Evolutionary conservation across 2,888 invertebrate species (phyloP).

Genomic region (Plagiodera versicolora): DNA sequence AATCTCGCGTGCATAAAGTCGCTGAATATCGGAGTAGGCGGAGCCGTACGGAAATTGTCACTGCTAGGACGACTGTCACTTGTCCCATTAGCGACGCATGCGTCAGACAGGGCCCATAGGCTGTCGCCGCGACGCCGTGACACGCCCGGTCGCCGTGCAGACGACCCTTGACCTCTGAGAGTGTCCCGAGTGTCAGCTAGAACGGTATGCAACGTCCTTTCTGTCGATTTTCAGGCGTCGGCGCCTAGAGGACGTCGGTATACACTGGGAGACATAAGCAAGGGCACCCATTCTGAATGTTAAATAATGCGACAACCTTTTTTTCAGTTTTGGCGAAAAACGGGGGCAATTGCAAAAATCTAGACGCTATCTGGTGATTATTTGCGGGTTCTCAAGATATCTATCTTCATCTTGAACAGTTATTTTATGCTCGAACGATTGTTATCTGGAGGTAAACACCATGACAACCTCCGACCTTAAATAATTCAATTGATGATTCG

Average conservation of each 20-base stretch:
- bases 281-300: too few species aligned
- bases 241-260: slow-evolving; percentile 19
- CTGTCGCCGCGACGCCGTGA: slow-evolving; percentile 55
- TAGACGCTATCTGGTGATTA: too few species aligned
- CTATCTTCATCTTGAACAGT: too few species aligned
- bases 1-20: not conserved
- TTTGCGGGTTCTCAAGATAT: too few species aligned
- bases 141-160: slow-evolving; percentile 55
- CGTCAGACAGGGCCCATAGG: slow-evolving; percentile 53
- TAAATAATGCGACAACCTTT: too few species aligned
- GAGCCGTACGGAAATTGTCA: slow-evolving; percentile 52
- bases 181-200: slow-evolving; percentile 48
- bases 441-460: too few species aligned
- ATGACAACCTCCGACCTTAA: not conserved
- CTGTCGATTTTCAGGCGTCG: slow-evolving; percentile 27
- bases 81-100: slow-evolving; percentile 52
- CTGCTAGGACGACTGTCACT: slow-evolving; percentile 54
- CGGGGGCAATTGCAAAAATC: too few species aligned
- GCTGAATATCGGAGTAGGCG: slow-evolving; percentile 39
- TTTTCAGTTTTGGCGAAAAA: too few species aligned
- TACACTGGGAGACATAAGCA: too few species aligned
- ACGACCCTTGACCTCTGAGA: slow-evolving; percentile 55
- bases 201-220: slow-evolving; percentile 17
- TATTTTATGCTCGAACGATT: too few species aligned
- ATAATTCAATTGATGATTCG: not conserved